These are phyloP conservation scores for Dysidea cf. avara DNA, from an alignment of 37 sponge, comb jelly and placozoan genomes.

Conservation along the genomic window DNA sequence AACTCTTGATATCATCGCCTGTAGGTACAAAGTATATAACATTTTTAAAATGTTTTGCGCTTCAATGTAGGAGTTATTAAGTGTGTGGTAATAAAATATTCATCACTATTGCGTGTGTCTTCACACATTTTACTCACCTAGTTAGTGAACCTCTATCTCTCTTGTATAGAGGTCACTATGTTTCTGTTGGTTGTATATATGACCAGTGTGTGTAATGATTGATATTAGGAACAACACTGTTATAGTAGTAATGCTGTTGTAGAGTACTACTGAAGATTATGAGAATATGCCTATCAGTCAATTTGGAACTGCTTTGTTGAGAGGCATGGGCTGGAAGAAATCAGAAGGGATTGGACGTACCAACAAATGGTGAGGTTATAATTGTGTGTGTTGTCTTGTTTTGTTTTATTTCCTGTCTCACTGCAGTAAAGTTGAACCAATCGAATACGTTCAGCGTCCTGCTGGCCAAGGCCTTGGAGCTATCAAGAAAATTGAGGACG, in stretches of 20 bases:
- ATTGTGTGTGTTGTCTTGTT: background rate
- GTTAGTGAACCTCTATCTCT: no score
- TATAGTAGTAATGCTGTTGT: background rate
- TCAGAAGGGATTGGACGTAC: conserved; percentile 86
- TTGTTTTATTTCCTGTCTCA: background rate
- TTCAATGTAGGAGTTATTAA: no score
- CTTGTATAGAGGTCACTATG: no score
- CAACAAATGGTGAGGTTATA: conserved; percentile 69
- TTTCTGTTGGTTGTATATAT: no score
- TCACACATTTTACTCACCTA: no score
- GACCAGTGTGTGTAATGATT: background rate
- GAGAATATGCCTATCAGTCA: conserved; percentile 74
- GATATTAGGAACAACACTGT: background rate
- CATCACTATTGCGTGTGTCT: no score
- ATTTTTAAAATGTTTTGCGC: no score
- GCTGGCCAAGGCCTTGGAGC: conserved; percentile 84
- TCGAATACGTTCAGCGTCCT: conserved; percentile 73
- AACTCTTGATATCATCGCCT: no score
- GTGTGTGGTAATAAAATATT: no score
- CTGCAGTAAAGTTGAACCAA: conserved; percentile 59
- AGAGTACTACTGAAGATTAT: conserved; percentile 90
- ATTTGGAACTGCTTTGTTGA: conserved; percentile 89
- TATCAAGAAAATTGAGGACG: conserved; percentile 24
- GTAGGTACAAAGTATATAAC: no score
- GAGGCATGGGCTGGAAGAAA: conserved; percentile 97